A percentile compares a stretch with the other conserved stretches of the same genome.
Evolutionary conservation across 2,113 vertebrate genomes (phyloP).

Genomic region (Sterrhoptilus dennistouni): DNA sequence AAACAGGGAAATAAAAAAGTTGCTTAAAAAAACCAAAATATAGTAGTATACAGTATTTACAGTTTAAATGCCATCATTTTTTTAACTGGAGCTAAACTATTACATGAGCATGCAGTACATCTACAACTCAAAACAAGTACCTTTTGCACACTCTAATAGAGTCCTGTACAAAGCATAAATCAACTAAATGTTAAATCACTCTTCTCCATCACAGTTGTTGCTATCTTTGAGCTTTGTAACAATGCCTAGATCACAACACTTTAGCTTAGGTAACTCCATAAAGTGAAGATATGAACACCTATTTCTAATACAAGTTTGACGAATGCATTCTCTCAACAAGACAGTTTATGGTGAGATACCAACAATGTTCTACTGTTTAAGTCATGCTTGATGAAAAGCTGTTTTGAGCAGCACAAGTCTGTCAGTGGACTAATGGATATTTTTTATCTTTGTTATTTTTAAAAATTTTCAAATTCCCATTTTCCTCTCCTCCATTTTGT

Average conservation of each 20-base stretch:
- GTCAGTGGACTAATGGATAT: background rate
- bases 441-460: background rate
- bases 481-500: background rate
- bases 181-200: background rate
- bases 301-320: background rate
- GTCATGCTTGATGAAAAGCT: background rate
- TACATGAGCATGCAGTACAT: conserved; percentile 68
- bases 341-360: background rate
- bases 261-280: background rate
- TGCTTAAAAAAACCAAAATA: conserved; percentile 70
- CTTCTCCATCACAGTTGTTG: background rate
- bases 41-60: conserved; percentile 75
- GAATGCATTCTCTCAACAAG: background rate
- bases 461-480: background rate
- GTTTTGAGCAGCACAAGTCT: background rate
- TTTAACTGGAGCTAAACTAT: conserved; percentile 23
- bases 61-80: conserved; percentile 53
- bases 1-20: conserved; percentile 75
- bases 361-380: background rate
- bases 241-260: background rate
- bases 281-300: background rate
- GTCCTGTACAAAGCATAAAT: background rate
- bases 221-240: conserved; percentile 19
- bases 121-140: background rate
- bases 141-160: background rate